These are phyloP conservation scores for Dicrostonyx torquatus DNA, from an alignment of 2,797 vertebrate genomes.

Conservation along the genomic window DNA sequence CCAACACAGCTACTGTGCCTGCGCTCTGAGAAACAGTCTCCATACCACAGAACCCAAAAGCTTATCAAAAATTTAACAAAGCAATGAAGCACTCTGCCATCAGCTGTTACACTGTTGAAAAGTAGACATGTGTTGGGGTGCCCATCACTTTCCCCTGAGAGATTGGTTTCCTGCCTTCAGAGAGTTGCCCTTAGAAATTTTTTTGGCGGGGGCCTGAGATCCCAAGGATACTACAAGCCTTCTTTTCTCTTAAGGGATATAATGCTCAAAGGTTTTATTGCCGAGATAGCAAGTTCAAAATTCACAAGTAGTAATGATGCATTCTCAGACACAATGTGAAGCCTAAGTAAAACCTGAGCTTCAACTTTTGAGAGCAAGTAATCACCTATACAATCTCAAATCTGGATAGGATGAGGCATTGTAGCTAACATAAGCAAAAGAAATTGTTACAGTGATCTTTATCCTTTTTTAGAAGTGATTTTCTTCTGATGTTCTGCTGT, in stretches of 20 bases:
- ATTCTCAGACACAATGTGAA: background rate
- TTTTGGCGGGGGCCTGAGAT: conserved; percentile 19
- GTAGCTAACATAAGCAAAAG: background rate
- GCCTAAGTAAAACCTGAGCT: conserved; percentile 33
- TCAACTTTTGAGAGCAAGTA: conserved; percentile 28
- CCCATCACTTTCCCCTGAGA: background rate
- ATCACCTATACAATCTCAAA: background rate
- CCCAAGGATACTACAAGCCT: background rate
- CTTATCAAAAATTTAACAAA: conserved; percentile 47
- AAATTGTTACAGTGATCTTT: conserved; percentile 21
- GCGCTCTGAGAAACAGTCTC: conserved; percentile 8
- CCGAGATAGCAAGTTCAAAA: conserved; percentile 35
- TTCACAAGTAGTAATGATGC: background rate
- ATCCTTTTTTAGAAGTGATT: background rate
- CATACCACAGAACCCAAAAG: background rate
- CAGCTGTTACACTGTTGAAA: background rate
- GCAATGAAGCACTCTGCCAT: background rate
- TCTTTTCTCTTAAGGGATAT: background rate
- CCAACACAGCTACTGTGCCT: background rate
- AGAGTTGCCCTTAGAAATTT: background rate
- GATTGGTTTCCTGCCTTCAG: background rate
- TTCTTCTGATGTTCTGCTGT: background rate
- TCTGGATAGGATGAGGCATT: background rate
- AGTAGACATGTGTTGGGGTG: background rate
- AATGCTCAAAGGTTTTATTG: background rate